Evolutionary conservation across 2,888 invertebrate genomes (phyloP), one percentile per base, ranked within the genome.

Genomic region (Digitonthophagus gazella): DNA sequence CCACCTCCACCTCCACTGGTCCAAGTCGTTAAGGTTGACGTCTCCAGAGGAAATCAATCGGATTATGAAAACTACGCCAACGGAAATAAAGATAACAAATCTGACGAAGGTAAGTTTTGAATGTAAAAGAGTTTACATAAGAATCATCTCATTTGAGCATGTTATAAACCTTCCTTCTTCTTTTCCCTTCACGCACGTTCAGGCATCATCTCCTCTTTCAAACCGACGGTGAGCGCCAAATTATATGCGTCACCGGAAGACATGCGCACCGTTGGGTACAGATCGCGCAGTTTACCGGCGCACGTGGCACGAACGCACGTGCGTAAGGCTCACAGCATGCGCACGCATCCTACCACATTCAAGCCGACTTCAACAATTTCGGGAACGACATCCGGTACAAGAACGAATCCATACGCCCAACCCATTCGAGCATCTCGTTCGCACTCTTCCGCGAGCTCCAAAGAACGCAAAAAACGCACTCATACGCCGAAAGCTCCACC

Each of bases 231-330:
- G 73, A 91, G 88, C 82, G 93, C 93, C 66, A 93, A 93, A 81
- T 86, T 97, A 71, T 96, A 95, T 83, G 96, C 96, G 22, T 93
- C 94, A 67, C 96, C 96, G 14, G 91, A 92, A 78, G 94, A 93
- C 81, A 88, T 93, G 78, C 92, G 90, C 79, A 87, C 88, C 64
- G 90, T 92, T 55, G 92, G 90, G 16, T 88, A 88, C 76, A 84
- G 88, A 73, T 85, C 87, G 54, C 85, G 85, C 70, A 86, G 85
- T 74, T 73, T 85, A 68, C 83, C 86, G 6, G 80, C 86, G 66
- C 87, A 88, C 78, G 83, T 86, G 68, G 85, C 86, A 58, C 85
- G 85, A 77, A 83, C 85, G 1, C 85, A 89, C 83, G 84, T 86
- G 44, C 86, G 89, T 74, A 89, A 89, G 81, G 84, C 88, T 11